Conservation (phyloP, 1,140 invertebrate species). For the Stegodyphus dumicola region DNA sequence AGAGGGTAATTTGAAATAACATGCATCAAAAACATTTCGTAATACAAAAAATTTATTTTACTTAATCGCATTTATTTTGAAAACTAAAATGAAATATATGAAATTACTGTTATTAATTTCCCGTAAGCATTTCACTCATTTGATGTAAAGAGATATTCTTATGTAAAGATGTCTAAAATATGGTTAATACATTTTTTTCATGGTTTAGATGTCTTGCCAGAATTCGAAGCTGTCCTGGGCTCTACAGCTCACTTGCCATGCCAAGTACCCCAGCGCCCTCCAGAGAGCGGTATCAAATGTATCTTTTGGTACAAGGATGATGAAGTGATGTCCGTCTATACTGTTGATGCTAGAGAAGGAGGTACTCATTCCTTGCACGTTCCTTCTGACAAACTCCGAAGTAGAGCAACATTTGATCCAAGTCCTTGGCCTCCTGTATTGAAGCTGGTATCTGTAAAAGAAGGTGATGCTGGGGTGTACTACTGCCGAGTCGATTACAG, state of each 20-base stretch:
- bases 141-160: too few species aligned
- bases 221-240: conserved; percentile 75
- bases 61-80: too few species aligned
- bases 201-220: conserved; percentile 7
- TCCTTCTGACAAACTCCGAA: conserved; percentile 45
- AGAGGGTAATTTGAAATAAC: too few species aligned
- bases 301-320: conserved; percentile 84
- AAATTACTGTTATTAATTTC: too few species aligned
- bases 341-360: conserved; percentile 60
- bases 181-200: background rate
- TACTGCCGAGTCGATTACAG: conserved; percentile 78
- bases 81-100: too few species aligned
- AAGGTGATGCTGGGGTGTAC: conserved; percentile 63
- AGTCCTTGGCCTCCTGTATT: conserved; percentile 67
- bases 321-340: conserved; percentile 61
- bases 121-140: too few species aligned
- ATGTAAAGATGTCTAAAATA: too few species aligned
- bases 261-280: conserved; percentile 72
- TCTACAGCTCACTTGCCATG: conserved; percentile 81
- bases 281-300: conserved; percentile 79
- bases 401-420: conserved; percentile 51
- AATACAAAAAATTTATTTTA: too few species aligned
- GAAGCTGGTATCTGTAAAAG: conserved; percentile 77
- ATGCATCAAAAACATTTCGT: too few species aligned
- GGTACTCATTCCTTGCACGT: conserved; percentile 55